These are phyloP conservation scores for Xestia sexstrigata DNA, from an alignment of 2,888 invertebrate genomes.

Conservation along the genomic window DNA sequence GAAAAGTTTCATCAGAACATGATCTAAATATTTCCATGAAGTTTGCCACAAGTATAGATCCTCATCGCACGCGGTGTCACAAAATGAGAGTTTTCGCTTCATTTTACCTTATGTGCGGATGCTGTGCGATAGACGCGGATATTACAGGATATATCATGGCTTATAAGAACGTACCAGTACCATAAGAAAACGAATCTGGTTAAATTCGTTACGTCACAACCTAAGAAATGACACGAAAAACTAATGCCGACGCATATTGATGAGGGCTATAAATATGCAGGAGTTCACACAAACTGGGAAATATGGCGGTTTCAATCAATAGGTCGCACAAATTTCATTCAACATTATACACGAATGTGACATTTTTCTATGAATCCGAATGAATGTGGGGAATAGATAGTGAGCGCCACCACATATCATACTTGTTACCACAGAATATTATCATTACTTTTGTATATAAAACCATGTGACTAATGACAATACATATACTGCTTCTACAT, in stretches of 20 bases:
- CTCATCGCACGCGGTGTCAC: conserved; percentile 47
- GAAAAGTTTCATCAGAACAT: conserved; percentile 60
- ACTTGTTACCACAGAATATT: conserved; percentile 38
- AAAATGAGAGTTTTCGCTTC: conserved; percentile 58
- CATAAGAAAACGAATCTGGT: conserved; percentile 46
- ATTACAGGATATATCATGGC: conserved; percentile 49
- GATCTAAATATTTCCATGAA: conserved; percentile 57
- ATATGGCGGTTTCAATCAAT: conserved; percentile 39
- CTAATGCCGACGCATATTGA: conserved; percentile 49
- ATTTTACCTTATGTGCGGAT: conserved; percentile 57
- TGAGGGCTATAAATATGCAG: conserved; percentile 55
- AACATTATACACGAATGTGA: conserved; percentile 2
- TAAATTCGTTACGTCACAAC: conserved; percentile 53
- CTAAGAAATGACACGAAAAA: conserved; percentile 55
- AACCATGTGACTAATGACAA: conserved; percentile 24
- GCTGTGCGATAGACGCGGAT: conserved; percentile 51
- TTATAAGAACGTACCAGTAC: conserved; percentile 41
- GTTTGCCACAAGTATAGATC: conserved; percentile 51
- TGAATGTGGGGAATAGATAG: conserved; percentile 27
- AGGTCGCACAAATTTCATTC: conserved; percentile 1
- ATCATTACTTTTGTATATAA: conserved; percentile 11
- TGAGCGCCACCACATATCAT: not conserved
- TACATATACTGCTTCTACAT: conserved; percentile 10
- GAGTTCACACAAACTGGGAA: conserved; percentile 46
- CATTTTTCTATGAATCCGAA: conserved; percentile 14